A percentile compares a stretch with the other conserved stretches of the same genome.
Conservation (phyloP, 2,797 vertebrate species). For the Leptatherina wallacei region DNA sequence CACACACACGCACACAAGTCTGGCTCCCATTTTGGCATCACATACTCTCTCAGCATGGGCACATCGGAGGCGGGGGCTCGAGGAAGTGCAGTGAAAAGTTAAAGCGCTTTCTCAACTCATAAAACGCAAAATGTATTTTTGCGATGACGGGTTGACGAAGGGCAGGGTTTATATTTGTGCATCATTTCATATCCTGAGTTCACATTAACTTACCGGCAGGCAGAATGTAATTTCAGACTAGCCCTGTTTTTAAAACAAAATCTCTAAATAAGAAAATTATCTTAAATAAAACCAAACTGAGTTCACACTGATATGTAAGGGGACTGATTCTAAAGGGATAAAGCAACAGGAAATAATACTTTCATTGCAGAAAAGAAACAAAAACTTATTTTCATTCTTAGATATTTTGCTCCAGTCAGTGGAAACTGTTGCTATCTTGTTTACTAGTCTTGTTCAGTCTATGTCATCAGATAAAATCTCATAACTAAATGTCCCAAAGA, state of each 20-base stretch:
- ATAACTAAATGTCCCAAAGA: not conserved
- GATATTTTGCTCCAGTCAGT: too few relatives aligned
- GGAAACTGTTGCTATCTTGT: too few relatives aligned
- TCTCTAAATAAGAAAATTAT: not conserved
- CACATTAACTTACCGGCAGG: not conserved
- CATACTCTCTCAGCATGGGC: not conserved
- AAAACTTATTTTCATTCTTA: too few relatives aligned
- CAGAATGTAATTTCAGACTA: not conserved
- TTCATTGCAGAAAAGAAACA: not conserved
- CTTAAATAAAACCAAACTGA: not conserved
- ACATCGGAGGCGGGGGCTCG: constrained; percentile 14
- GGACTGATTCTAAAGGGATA: too few relatives aligned
- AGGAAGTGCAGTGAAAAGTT: constrained; percentile 24
- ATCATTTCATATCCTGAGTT: not conserved
- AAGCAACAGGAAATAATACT: not conserved
- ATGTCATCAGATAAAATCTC: not conserved
- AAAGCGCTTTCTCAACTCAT: constrained; percentile 1
- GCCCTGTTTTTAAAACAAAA: not conserved
- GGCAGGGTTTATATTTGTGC: not conserved
- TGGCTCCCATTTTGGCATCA: constrained; percentile 7
- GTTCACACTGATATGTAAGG: not conserved
- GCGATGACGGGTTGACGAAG: not conserved
- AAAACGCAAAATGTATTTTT: not conserved
- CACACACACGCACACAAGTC: not conserved
- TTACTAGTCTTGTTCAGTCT: too few relatives aligned